A percentile compares a stretch with the other conserved stretches of the same genome.
These are phyloP conservation scores for Rhegmatorhina hoffmannsi DNA, from an alignment of 2,113 vertebrate genomes.

Conservation along the genomic window DNA sequence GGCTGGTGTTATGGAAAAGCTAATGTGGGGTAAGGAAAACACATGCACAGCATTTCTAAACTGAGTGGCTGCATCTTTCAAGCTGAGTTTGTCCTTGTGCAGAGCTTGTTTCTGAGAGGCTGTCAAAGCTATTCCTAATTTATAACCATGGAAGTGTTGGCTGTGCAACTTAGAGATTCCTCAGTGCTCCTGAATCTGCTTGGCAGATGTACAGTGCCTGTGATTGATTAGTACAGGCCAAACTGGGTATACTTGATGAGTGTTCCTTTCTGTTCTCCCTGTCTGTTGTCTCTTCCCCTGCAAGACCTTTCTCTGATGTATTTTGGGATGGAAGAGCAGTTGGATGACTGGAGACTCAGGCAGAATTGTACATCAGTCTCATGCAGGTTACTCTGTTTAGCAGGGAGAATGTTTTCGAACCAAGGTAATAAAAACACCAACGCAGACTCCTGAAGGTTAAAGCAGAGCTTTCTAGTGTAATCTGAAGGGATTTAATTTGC, in stretches of 20 bases:
- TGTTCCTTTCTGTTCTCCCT: neutral
- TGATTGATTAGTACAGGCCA: neutral
- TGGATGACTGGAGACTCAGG: neutral
- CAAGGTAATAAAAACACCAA: fast-evolving
- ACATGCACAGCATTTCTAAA: neutral
- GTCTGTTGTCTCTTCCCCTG: neutral
- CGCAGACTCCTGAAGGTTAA: neutral
- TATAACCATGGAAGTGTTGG: neutral
- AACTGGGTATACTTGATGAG: neutral
- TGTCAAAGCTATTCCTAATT: neutral
- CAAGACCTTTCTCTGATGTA: neutral
- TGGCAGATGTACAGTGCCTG: neutral
- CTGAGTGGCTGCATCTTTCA: neutral
- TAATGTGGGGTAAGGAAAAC: neutral
- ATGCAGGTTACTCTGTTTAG: neutral
- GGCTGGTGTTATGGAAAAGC: neutral
- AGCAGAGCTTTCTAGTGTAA: neutral
- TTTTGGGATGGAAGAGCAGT: neutral
- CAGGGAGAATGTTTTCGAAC: neutral
- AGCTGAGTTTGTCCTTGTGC: neutral
- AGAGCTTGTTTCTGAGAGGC: neutral
- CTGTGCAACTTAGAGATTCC: neutral
- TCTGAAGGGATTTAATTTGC: neutral
- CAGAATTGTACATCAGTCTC: neutral
- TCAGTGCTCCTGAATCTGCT: neutral